phyloP scores from a whole-genome alignment of 1,140 invertebrate genomes.

The Atta colombica region DNA sequence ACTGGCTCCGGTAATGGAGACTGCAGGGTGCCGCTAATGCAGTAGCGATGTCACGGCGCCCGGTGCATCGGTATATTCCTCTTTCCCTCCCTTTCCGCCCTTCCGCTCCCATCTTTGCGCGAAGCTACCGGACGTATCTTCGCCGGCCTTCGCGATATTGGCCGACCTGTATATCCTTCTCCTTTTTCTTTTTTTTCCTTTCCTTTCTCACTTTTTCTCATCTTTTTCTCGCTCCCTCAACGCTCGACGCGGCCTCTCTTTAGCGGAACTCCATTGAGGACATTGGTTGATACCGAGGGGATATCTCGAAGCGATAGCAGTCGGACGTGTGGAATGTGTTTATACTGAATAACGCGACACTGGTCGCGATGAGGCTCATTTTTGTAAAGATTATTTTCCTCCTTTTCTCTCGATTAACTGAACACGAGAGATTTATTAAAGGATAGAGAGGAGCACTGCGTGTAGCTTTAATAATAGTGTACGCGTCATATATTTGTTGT shows the following conservation, averaged over 20 bases:
- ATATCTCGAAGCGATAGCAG: slow-evolving; percentile 68
- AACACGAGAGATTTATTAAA: slow-evolving; percentile 29
- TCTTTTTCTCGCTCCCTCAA: not conserved
- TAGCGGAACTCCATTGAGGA: slow-evolving; percentile 69
- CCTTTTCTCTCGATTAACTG: slow-evolving; percentile 48
- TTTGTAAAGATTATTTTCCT: slow-evolving; percentile 12
- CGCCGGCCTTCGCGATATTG: slow-evolving; percentile 68
- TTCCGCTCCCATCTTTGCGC: slow-evolving; percentile 55
- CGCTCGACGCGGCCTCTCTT: slow-evolving; percentile 36
- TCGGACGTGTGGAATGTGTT: slow-evolving; percentile 65
- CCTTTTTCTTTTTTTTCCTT: not conserved
- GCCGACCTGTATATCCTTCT: slow-evolving; percentile 19
- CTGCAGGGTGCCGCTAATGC: slow-evolving; percentile 84
- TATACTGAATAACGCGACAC: slow-evolving; percentile 53
- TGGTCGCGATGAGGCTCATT: slow-evolving; percentile 27
- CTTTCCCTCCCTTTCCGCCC: slow-evolving; percentile 59
- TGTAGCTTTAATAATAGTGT: not conserved
- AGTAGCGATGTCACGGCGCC: slow-evolving; percentile 84
- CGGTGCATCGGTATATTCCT: slow-evolving; percentile 77
- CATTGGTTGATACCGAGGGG: slow-evolving; percentile 57
- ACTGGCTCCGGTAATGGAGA: slow-evolving; percentile 82
- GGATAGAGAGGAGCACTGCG: not conserved
- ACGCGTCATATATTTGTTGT: not conserved
- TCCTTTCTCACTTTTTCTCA: not conserved
- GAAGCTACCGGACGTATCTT: slow-evolving; percentile 60